Evolutionary conservation across 2,888 invertebrate genomes (phyloP), one percentile per base, ranked within the genome.

Genomic region (Operophtera brumata): DNA sequence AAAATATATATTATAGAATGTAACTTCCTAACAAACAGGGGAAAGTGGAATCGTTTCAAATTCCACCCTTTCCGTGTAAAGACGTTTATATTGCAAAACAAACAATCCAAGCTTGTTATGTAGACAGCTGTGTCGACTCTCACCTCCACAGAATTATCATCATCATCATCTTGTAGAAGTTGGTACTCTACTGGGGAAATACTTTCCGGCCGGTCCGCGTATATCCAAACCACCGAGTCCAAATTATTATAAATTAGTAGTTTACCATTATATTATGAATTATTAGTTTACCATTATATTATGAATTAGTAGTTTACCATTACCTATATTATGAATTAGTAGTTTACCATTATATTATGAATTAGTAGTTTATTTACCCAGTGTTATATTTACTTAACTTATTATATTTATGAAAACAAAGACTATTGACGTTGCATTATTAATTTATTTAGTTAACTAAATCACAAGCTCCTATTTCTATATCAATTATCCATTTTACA

Each of bases 61-160:
- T 48, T 57, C 56, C 56, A 45, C 56, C 56, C 48, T 57, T 52
- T 45, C 42, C 52, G 12, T 52, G 56, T 57, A 20, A 3, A 28
- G 47, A 44, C 51, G 12, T 42, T 44, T 45, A 46, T 36, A 47
- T 47, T 47, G 56, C 52, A 48, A 52, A 57, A 45, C 45, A 52
- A 52, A 57, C 56, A 51, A 45, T 36, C 26, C 6, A 41, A 11
- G 47, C 20, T 7, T 39, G 20, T 43, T 36, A n/a, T 26, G 8
- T 28, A 30, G 9, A 32, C 56, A 57, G 52, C 44, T 57, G 52
- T 36, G 37, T 13, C 9, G 12, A 30, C 20, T 52, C 56, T 26
- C 52, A 44, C 47, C 30, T 1, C 30, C 8, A 30, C 7, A 30
- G 20, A 20, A 20, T 20, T 4, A 20, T 20, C 20, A 20, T 20